A percentile compares a stretch with the other conserved stretches of the same genome.
These are phyloP conservation scores for Beris chalybata DNA, from an alignment of 2,888 invertebrate species.

Conservation along the genomic window DNA sequence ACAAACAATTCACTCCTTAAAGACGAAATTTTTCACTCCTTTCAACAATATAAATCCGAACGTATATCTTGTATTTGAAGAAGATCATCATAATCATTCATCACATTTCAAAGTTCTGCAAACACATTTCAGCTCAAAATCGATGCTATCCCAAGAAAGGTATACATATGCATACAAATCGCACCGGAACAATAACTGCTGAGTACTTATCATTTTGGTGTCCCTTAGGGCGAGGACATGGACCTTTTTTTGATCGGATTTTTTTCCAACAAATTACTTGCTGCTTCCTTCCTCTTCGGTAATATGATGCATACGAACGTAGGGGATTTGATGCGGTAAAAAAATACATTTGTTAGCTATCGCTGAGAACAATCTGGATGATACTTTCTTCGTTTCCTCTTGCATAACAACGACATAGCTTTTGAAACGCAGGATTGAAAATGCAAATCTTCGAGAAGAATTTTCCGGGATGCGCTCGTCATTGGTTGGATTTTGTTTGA, in stretches of 20 bases:
- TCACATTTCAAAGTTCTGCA: conserved; percentile 29
- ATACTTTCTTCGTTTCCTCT: conserved; percentile 22
- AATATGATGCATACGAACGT: conserved; percentile 9
- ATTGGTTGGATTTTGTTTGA: conserved; percentile 23
- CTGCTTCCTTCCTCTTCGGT: conserved; percentile 5
- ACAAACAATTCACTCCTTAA: conserved; percentile 39
- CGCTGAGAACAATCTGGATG: conserved; percentile 24
- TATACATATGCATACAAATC: too few species aligned
- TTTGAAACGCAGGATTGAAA: not conserved
- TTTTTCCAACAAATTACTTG: conserved; percentile 21
- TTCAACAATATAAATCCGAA: conserved; percentile 6
- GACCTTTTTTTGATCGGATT: conserved; percentile 13
- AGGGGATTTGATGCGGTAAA: not conserved
- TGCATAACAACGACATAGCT: not conserved
- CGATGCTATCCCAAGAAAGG: too few species aligned
- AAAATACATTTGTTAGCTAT: conserved; percentile 29
- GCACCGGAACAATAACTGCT: conserved; percentile 4
- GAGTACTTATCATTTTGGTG: conserved; percentile 4
- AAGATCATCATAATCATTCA: conserved; percentile 32
- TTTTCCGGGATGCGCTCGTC: not conserved
- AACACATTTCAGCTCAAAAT: not conserved
- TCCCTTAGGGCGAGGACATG: conserved; percentile 19
- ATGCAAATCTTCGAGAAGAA: not conserved
- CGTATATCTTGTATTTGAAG: conserved; percentile 24
- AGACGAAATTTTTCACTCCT: conserved; percentile 31